Evolutionary conservation across 1,140 invertebrate genomes (phyloP), one percentile per base, ranked within the genome.

Genomic region (Atta cephalotes): DNA sequence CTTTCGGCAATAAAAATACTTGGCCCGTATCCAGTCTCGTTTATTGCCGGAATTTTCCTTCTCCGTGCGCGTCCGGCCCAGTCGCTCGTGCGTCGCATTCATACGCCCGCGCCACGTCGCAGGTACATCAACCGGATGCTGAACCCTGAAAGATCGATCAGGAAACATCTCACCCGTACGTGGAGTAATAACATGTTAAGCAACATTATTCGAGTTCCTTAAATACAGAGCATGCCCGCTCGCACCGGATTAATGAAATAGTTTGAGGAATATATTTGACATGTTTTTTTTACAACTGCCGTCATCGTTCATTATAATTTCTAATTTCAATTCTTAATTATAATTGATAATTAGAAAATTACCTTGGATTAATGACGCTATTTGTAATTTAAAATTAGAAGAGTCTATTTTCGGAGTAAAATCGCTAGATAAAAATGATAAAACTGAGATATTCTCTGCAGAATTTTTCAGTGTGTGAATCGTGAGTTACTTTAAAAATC

Each of bases 1-100:
- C 86, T 84, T 87, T 66, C 72, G 82, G 51, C 77, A 90, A 91
- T 91, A 90, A 91, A 91, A 90, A 91, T 91, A 91, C 87, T 91
- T 91, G 90, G 90, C 90, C 51, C 65, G 82, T 51, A 80, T 90
- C 90, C 90, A 91, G 58, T 63, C 68, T 49, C 86, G 84, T 91
- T 91, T 91, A 91, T 91, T 91, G 89, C 87, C 74, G 63, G 78
- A 91, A 91, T 90, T 90, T 90, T 90, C 89, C 78, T 90, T 85
- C 89, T 78, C 18, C 62, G 58, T 62, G 16, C 74, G 76, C 25
- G 49, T 51, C 28, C 72, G 18, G 51, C 18, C 12, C 56, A 18
- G 74, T 14, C 86, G 80, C 86, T 90, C 89, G 87, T 86, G 88
- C 88, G 35, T 62, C 28, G 77, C 78, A 84, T 90, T 87, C 88